Conservation (phyloP, 1,140 invertebrate species). For the Cotesia vestalis region DNA sequence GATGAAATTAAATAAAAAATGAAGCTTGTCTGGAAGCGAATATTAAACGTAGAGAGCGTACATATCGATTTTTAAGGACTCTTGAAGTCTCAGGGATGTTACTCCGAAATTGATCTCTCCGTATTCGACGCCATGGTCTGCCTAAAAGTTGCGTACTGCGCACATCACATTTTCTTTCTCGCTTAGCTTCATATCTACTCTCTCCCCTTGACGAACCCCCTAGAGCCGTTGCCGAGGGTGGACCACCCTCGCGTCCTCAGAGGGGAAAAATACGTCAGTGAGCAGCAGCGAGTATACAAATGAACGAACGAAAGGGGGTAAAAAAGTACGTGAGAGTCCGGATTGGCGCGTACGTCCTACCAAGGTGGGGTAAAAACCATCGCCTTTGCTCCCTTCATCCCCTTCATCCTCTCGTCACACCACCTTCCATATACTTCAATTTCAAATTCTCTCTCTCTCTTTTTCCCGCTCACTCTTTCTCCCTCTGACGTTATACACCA, state of each 20-base stretch:
- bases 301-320: slow-evolving; percentile 46
- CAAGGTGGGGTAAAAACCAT: slow-evolving; percentile 48
- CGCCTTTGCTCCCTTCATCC: slow-evolving; percentile 28
- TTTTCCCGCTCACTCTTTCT: slow-evolving; percentile 18
- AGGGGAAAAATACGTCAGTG: slow-evolving; percentile 63
- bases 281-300: slow-evolving; percentile 49
- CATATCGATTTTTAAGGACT: slow-evolving; percentile 5
- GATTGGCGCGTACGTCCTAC: slow-evolving; percentile 55
- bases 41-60: background rate
- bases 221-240: slow-evolving; percentile 39
- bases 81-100: slow-evolving; percentile 61
- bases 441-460: slow-evolving; percentile 15
- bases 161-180: slow-evolving; percentile 46
- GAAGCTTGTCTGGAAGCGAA: background rate
- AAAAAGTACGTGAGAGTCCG: slow-evolving; percentile 56
- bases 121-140: slow-evolving; percentile 56
- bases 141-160: slow-evolving; percentile 65
- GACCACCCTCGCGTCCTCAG: slow-evolving; percentile 60
- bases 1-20: slow-evolving; percentile 6
- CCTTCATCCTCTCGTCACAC: slow-evolving; percentile 46
- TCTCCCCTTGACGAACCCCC: slow-evolving; percentile 30
- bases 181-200: slow-evolving; percentile 48
- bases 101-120: slow-evolving; percentile 63
- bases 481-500: slow-evolving; percentile 34
- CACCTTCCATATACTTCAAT: slow-evolving; percentile 19